Evolutionary conservation across 2,888 invertebrate genomes (phyloP).

Genomic region (Dasypolia templi): DNA sequence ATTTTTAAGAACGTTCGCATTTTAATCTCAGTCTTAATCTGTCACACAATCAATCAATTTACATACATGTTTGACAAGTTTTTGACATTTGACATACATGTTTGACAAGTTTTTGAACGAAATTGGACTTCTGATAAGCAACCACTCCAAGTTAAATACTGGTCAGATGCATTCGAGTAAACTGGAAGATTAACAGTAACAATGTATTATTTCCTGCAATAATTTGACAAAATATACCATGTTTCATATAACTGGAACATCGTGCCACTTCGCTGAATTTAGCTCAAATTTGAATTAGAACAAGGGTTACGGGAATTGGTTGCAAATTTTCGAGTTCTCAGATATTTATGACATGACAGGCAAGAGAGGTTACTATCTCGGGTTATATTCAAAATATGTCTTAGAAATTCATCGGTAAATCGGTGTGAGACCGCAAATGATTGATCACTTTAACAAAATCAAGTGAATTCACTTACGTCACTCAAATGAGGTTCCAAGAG

Average conservation of each 20-base stretch:
- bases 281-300: not conserved
- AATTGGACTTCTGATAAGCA: not conserved
- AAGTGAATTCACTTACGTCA: not conserved
- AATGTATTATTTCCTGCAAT: no score
- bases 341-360: slow-evolving; percentile 6
- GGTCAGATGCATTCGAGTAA: no score
- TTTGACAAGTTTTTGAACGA: no score
- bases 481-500: not conserved
- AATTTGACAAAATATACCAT: not conserved
- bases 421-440: no score
- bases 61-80: no score
- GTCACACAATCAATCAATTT: no score
- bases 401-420: not conserved
- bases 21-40: no score
- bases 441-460: not conserved
- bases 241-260: not conserved
- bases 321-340: not conserved
- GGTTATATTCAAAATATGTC: not conserved
- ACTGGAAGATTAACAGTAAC: no score
- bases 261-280: not conserved
- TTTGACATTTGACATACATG: no score
- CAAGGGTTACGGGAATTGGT: not conserved
- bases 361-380: not conserved
- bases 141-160: no score
- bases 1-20: no score